Conservation (phyloP, 2,113 vertebrate genomes). For the Solea senegalensis region DNA sequence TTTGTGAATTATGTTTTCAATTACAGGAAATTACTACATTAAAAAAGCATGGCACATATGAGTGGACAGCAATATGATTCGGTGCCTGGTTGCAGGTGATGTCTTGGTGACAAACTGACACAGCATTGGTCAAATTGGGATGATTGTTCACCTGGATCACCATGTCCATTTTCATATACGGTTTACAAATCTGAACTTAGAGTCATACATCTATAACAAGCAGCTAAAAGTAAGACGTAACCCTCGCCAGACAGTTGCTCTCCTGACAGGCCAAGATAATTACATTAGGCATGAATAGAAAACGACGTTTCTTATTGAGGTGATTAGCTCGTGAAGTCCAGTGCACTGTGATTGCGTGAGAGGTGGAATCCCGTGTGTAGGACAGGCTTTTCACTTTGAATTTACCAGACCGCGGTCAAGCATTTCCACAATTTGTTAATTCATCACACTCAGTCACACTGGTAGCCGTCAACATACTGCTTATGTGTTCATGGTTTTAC, state of each 20-base stretch:
- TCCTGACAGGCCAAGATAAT: neutral
- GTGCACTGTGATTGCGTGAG: slow-evolving; percentile 53
- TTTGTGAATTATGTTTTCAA: too few relatives aligned
- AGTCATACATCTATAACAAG: too few relatives aligned
- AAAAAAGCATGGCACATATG: too few relatives aligned
- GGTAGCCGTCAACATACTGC: slow-evolving; percentile 1
- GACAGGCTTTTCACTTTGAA: slow-evolving; percentile 61
- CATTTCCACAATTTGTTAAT: slow-evolving; percentile 38
- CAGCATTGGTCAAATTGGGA: too few relatives aligned
- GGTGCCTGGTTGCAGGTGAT: too few relatives aligned
- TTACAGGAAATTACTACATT: too few relatives aligned
- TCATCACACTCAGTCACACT: slow-evolving; percentile 36
- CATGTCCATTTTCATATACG: too few relatives aligned
- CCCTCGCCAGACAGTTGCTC: slow-evolving; percentile 5
- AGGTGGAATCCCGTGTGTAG: slow-evolving; percentile 38
- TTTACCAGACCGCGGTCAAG: slow-evolving; percentile 50
- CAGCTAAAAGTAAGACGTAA: neutral
- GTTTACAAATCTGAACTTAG: too few relatives aligned
- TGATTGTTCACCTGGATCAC: too few relatives aligned
- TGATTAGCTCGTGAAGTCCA: slow-evolving; percentile 28
- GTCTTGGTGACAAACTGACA: too few relatives aligned
- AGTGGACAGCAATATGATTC: too few relatives aligned
- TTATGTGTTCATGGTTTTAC: neutral
- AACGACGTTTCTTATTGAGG: slow-evolving; percentile 27
- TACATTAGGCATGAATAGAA: slow-evolving; percentile 17